Conservation (phyloP, 2,113 vertebrate species). For the Scopus umbretta region DNA sequence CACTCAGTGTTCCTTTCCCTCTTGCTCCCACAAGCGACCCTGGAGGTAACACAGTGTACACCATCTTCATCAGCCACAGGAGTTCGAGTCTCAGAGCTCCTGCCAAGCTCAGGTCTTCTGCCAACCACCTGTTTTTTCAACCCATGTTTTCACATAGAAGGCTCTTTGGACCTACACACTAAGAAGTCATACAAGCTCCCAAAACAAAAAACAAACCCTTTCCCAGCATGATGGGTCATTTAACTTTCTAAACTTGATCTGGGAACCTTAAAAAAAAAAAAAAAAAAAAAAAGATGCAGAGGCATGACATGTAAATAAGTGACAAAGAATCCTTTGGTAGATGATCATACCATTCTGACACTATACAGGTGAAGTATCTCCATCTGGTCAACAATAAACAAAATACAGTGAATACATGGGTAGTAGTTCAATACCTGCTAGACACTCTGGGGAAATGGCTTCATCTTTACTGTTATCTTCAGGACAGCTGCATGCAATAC, state of each 20-base stretch:
- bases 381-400: not conserved
- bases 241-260: not conserved
- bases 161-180: not conserved
- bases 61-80: not conserved
- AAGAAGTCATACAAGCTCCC: not conserved
- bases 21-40: not conserved
- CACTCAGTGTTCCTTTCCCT: not conserved
- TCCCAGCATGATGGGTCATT: not conserved
- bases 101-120: constrained; percentile 43
- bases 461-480: not conserved
- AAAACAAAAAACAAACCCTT: constrained; percentile 20
- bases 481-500: not conserved
- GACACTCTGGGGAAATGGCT: not conserved
- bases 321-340: not conserved
- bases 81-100: not conserved
- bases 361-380: not conserved
- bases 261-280: not conserved
- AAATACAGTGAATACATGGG: not conserved
- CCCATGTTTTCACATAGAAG: not conserved
- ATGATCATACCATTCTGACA: not conserved
- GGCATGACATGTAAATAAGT: not conserved
- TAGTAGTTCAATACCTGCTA: not conserved
- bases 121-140: constrained; percentile 56
- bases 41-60: not conserved
- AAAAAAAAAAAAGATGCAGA: not conserved